Evolutionary conservation across 1,140 invertebrate species (phyloP), one percentile per base, ranked within the genome.

Genomic region (Anagrus nilaparvatae): DNA sequence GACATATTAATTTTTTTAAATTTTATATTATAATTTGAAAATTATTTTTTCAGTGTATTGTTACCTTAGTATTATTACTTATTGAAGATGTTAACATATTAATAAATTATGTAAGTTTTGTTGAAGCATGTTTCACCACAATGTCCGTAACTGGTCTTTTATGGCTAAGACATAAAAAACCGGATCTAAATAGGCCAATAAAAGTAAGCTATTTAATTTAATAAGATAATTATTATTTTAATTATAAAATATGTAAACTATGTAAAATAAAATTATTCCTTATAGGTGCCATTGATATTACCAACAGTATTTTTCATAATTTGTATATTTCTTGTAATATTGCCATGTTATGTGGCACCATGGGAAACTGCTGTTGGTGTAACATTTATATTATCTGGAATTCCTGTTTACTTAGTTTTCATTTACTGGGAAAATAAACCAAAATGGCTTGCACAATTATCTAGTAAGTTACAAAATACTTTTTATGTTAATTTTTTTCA

Each of bases 91-190:
- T 94, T n/a, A 90, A 90, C 63, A 74, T 77, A 4, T 74, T 97
- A 13, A 95, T 97, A 46, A 91, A 93, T 60, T 97, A 93, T 63
- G 83, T 92, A 17, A 87, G 85, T 35, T 94, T 94, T 58, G 87
- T 94, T 31, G 92, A 97, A 67, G 82, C 88, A 9, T 67, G 92
- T n/a, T 96, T 97, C 58, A 93, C 87, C n/a, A 75, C 87, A 10
- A 69, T 86, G 18, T 92, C 91, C 10, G 82, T 97, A 1, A 73
- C 78, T 12, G 91, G 89, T 17, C 68, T 97, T 19, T 62, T 97
- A 5, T 93, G 85, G 76, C 69, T 97, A 60, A 77, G 93, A 31
- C 78, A 79, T 52, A 88, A 79, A 33, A 70, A 70, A 38, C 88
- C 91, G 6, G 56, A 83, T 45, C 60, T 78, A 45, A 47, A 73